Percentiles rank a stretch among this genome's conserved stretches.
These are phyloP conservation scores for Hemistola chrysoprasaria DNA, from an alignment of 2,888 invertebrate species.

Conservation along the genomic window DNA sequence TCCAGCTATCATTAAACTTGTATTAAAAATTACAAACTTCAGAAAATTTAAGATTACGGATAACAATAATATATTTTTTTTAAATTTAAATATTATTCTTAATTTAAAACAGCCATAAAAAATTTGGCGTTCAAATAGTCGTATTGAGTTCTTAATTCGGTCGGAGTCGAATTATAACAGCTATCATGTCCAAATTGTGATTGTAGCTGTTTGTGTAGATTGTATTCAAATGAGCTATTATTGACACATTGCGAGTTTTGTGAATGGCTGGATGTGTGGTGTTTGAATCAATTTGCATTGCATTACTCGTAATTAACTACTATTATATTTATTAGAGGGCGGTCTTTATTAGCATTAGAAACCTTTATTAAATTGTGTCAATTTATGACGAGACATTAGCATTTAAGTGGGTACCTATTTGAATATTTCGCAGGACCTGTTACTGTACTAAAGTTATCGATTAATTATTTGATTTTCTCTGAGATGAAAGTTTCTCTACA, in stretches of 20 bases:
- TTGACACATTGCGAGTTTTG: constrained; percentile 56
- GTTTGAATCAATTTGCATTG: constrained; percentile 62
- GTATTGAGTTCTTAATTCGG: too few relatives aligned
- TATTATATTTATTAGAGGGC: constrained; percentile 57
- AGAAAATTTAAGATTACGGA: too few relatives aligned
- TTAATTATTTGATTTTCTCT: too few relatives aligned
- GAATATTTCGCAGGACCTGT: too few relatives aligned
- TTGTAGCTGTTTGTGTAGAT: constrained; percentile 32
- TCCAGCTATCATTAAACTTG: constrained; percentile 30
- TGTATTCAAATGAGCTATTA: constrained; percentile 68
- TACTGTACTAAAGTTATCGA: too few relatives aligned
- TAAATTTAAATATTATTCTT: too few relatives aligned
- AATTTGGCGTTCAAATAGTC: too few relatives aligned
- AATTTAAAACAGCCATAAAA: too few relatives aligned
- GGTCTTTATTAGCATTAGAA: constrained; percentile 50
- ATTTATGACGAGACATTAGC: constrained; percentile 1
- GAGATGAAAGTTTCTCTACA: too few relatives aligned
- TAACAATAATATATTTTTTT: too few relatives aligned
- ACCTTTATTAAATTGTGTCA: constrained; percentile 17
- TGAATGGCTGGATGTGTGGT: constrained; percentile 60
- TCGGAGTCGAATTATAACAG: constrained; percentile 7
- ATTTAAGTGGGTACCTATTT: background rate
- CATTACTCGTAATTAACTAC: constrained; percentile 62
- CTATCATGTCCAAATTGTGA: constrained; percentile 10
- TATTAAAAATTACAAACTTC: constrained; percentile 22